Evolutionary conservation across 2,797 vertebrate genomes (phyloP).

Genomic region (Rhynchotus rufescens): DNA sequence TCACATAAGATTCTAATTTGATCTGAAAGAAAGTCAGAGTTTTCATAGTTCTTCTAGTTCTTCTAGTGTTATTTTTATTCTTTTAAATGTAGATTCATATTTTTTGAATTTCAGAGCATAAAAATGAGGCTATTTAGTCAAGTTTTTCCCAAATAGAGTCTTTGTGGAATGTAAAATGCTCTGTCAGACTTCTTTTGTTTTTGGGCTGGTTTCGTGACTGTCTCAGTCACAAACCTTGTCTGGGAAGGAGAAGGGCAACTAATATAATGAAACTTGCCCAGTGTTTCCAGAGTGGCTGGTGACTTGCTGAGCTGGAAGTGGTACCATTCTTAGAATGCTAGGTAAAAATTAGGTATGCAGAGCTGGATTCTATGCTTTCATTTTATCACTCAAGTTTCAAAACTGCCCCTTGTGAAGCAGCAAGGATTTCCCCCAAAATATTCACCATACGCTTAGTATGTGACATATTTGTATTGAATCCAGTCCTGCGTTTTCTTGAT

Average conservation of each 20-base stretch:
- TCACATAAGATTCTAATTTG: background rate
- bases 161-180: background rate
- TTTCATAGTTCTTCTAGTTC: background rate
- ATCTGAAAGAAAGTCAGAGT: background rate
- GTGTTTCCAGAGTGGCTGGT: background rate
- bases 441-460: background rate
- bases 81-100: background rate
- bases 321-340: background rate
- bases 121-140: background rate
- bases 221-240: background rate
- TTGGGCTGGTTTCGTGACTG: no score
- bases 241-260: background rate
- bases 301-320: background rate
- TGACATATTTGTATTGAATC: background rate
- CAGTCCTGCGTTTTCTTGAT: background rate
- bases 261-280: background rate
- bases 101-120: background rate
- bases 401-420: background rate
- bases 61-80: background rate
- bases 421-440: background rate
- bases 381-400: background rate
- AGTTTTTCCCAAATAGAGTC: background rate
- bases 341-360: background rate
- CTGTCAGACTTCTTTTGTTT: background rate
- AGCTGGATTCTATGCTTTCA: background rate